Base-by-base conservation (phyloP, 30 jellyfish, hydroid and myxozoan genomes). In the Aurelia sp. region DNA sequence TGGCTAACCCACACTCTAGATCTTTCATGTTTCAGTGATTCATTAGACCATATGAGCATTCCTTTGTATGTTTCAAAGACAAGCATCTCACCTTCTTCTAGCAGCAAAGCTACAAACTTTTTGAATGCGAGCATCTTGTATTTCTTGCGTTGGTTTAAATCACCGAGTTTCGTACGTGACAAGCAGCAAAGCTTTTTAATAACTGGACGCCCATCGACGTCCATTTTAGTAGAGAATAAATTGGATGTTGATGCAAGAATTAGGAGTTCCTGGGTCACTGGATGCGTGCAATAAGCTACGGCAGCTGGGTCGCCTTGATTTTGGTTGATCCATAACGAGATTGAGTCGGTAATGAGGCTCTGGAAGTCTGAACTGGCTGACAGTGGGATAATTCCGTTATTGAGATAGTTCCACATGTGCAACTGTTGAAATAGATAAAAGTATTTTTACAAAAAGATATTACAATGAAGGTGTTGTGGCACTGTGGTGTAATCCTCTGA, bases 261-360 rank as follows among this genome's bases (percentile, higher is more conserved):
- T 7, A 85, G 63, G 19, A 96, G 89, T 70, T 90, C 98, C 17
- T 90, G 90, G 16, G 96, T 75, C 2, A 82, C 78, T 20, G 97
- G 89, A 67, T 91, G 97, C n/a, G 96, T 70, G 41, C 97, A 86
- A n/a, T 60, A 53, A 1, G 94, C 91, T 18, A 91, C 63, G 57
- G 88, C 83, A 0, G 78, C 66, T 21, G 85, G 90, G 58, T 75
- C 96, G 51, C 44, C 55, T 11, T 79, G n/a, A 24, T 84, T 70
- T 24, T 88, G 77, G 69, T 86, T 87, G 50, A 96, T 96, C 99
- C 99, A 96, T 52, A 96, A 67, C 16, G 97, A 90, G 19, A 96
- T 58, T 15, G 96, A 78, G 6, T 86, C 96, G 67, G 86, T 86
- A 6, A 90, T 90, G 51, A 96, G 92, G 58, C 97, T 91, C 67